A percentile compares a stretch with the other conserved stretches of the same genome.
phyloP scores from a whole-genome alignment of 2,888 invertebrate genomes.

The Noctua pronuba region DNA sequence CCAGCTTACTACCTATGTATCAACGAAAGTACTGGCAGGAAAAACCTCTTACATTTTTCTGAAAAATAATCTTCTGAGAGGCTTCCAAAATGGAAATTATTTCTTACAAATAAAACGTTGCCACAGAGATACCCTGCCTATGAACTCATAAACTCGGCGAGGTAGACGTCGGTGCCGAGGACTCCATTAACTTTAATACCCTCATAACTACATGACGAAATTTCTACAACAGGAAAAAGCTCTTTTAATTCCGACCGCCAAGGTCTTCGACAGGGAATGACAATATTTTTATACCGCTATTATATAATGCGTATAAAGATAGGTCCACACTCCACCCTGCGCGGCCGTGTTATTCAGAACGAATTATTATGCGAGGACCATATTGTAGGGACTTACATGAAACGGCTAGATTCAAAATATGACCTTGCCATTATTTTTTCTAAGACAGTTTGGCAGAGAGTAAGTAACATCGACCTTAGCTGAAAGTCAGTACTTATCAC shows the following conservation, averaged over 20 bases:
- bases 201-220: slow-evolving; percentile 86
- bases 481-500: background rate
- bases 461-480: background rate
- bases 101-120: slow-evolving; percentile 78
- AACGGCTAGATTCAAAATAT: background rate
- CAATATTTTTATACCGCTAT: slow-evolving; percentile 66
- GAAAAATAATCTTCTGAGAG: slow-evolving; percentile 63
- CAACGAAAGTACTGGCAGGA: slow-evolving; percentile 38
- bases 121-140: slow-evolving; percentile 77
- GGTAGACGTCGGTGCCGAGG: slow-evolving; percentile 77
- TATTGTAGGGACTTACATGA: slow-evolving; percentile 7
- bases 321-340: slow-evolving; percentile 31
- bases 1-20: slow-evolving; percentile 26
- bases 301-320: slow-evolving; percentile 58
- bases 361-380: slow-evolving; percentile 21
- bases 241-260: slow-evolving; percentile 80
- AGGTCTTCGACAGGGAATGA: slow-evolving; percentile 71
- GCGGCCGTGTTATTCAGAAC: slow-evolving; percentile 5
- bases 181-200: slow-evolving; percentile 87
- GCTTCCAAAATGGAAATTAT: slow-evolving; percentile 73
- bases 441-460: background rate
- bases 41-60: slow-evolving; percentile 57
- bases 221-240: slow-evolving; percentile 85
- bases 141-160: slow-evolving; percentile 83
- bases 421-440: background rate